A percentile compares a stretch with the other conserved stretches of the same genome.
Conservation (phyloP, 2,888 invertebrate genomes). For the Autographa gamma region DNA sequence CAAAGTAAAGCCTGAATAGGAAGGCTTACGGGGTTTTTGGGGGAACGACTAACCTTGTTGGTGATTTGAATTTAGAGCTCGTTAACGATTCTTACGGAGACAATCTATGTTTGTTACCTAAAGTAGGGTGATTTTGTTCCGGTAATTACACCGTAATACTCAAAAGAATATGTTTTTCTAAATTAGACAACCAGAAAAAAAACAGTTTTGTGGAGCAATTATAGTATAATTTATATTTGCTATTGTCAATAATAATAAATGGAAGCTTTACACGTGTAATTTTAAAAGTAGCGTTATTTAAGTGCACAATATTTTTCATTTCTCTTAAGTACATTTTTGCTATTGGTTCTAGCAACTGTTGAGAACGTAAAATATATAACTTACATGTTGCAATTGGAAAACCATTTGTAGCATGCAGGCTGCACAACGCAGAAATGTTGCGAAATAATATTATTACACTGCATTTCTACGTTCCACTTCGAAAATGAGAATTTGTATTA, state of each 20-base stretch:
- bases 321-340: slow-evolving; percentile 17
- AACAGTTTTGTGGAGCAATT: no score
- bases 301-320: slow-evolving; percentile 22
- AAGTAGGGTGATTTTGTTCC: background rate
- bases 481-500: background rate
- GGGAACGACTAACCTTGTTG: slow-evolving; percentile 51
- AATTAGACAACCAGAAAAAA: no score
- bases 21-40: slow-evolving; percentile 57
- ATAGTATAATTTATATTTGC: no score
- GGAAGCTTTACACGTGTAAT: no score
- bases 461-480: background rate
- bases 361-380: slow-evolving; percentile 39
- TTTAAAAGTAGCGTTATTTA: slow-evolving; percentile 2
- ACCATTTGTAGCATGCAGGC: slow-evolving; percentile 24
- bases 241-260: no score
- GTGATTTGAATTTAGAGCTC: slow-evolving; percentile 45
- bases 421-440: slow-evolving; percentile 16
- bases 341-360: slow-evolving; percentile 13
- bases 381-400: slow-evolving; percentile 34
- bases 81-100: slow-evolving; percentile 42
- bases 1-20: slow-evolving; percentile 55
- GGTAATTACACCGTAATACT: background rate
- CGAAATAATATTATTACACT: slow-evolving; percentile 5
- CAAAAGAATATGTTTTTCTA: background rate
- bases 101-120: slow-evolving; percentile 30